These are phyloP conservation scores for Linnaemya vulpina DNA, from an alignment of 2,888 invertebrate species.

Conservation along the genomic window DNA sequence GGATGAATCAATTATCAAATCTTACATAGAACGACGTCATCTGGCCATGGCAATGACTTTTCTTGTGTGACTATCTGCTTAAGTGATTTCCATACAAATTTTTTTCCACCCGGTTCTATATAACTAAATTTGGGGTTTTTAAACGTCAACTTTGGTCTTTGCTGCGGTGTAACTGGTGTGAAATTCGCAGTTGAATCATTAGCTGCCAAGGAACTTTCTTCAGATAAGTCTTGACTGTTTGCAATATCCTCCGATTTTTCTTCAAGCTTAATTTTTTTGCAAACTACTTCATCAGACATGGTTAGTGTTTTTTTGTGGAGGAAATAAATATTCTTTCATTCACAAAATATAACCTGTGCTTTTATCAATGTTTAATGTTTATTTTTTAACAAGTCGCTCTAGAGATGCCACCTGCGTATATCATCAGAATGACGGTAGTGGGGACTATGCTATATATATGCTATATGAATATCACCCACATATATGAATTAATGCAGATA, in stretches of 20 bases:
- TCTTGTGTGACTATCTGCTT: constrained; percentile 94
- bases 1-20: neutral
- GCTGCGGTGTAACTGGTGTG: neutral
- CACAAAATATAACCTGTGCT: too few species aligned
- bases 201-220: neutral
- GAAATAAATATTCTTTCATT: too few species aligned
- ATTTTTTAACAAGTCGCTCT: too few species aligned
- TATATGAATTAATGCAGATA: too few species aligned
- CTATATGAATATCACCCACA: too few species aligned
- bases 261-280: constrained; percentile 49
- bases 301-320: neutral
- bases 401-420: too few species aligned
- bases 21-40: constrained; percentile 87
- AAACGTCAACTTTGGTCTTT: constrained; percentile 71
- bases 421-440: too few species aligned
- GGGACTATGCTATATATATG: too few species aligned
- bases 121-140: constrained; percentile 77
- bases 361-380: too few species aligned
- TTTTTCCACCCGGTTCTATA: constrained; percentile 84
- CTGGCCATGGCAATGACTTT: constrained; percentile 89
- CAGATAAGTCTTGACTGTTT: neutral
- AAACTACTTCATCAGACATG: constrained; percentile 45
- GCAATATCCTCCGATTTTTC: neutral
- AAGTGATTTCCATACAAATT: constrained; percentile 93
- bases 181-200: neutral